Evolutionary conservation across 1,140 invertebrate species (phyloP).

Genomic region (Drosophila lowei): DNA sequence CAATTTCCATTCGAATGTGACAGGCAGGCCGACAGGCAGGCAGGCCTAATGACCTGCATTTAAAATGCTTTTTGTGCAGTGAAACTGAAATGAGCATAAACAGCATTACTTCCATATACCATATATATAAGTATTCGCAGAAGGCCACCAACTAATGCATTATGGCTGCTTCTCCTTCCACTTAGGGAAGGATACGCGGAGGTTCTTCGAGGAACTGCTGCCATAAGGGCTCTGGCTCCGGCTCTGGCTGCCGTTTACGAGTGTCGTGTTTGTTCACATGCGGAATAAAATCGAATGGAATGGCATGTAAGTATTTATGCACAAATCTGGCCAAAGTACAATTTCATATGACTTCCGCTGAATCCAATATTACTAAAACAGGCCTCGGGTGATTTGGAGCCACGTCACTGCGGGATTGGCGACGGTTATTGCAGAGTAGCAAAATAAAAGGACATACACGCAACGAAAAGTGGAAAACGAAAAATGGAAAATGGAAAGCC

Average conservation of each 20-base stretch:
- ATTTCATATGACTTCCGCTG: conserved; percentile 32
- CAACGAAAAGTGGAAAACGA: conserved; percentile 26
- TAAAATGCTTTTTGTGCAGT: conserved; percentile 27
- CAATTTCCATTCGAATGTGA: conserved; percentile 32
- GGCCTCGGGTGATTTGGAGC: conserved; percentile 33
- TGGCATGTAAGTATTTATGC: conserved; percentile 28
- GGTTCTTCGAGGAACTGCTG: not conserved
- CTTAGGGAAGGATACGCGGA: conserved; percentile 11
- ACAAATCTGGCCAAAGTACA: conserved; percentile 38
- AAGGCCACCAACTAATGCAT: conserved; percentile 47
- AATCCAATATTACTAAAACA: conserved; percentile 63
- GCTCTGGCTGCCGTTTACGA: too few relatives aligned
- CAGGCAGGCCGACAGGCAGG: not conserved
- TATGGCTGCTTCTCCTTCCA: conserved; percentile 18
- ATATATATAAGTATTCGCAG: conserved; percentile 8
- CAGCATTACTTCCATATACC: conserved; percentile 4
- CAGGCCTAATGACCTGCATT: conserved; percentile 41
- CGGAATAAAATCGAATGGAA: not conserved
- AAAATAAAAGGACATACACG: conserved; percentile 8
- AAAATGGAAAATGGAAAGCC: not conserved
- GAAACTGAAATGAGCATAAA: conserved; percentile 19
- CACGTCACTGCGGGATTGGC: conserved; percentile 18
- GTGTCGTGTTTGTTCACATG: too few relatives aligned
- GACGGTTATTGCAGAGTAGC: not conserved
- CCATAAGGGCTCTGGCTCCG: too few relatives aligned